These are phyloP conservation scores for Pycnomerus fuliginosus DNA, from an alignment of 2,888 invertebrate species.

Conservation along the genomic window DNA sequence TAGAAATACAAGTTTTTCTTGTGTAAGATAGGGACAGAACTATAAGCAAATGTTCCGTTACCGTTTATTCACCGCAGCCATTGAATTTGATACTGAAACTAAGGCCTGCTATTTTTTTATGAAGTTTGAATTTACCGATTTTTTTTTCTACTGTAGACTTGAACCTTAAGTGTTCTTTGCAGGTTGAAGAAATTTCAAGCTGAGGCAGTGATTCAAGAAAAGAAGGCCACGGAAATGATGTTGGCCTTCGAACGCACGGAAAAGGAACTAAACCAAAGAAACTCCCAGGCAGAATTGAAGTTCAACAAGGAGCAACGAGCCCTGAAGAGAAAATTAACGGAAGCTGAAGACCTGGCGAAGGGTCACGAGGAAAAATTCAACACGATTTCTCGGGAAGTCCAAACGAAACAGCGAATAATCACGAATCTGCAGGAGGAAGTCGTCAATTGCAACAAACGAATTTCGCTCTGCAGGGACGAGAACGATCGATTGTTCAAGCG, in stretches of 20 bases:
- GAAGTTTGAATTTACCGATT: no score
- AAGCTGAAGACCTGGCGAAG: slow-evolving; percentile 67
- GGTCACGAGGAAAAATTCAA: slow-evolving; percentile 68
- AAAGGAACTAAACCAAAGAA: slow-evolving; percentile 69
- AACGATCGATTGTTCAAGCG: slow-evolving; percentile 72
- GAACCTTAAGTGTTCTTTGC: no score
- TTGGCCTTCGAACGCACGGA: slow-evolving; percentile 75
- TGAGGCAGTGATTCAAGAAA: slow-evolving; percentile 70
- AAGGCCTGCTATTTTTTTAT: no score
- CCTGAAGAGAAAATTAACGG: slow-evolving; percentile 55
- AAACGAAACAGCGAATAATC: slow-evolving; percentile 65
- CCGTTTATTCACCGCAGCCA: no score
- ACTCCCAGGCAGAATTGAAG: slow-evolving; percentile 72
- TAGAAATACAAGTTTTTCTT: no score
- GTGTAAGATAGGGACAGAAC: no score
- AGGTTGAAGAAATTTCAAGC: slow-evolving; percentile 69
- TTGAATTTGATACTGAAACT: no score
- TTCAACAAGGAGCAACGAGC: slow-evolving; percentile 62
- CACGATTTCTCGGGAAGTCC: slow-evolving; percentile 64
- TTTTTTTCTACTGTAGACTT: no score
- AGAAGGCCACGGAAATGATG: slow-evolving; percentile 75
- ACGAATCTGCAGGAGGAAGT: slow-evolving; percentile 68
- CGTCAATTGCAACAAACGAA: slow-evolving; percentile 64
- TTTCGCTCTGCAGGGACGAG: slow-evolving; percentile 72
- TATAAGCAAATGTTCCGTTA: no score